Evolutionary conservation across 2,113 vertebrate genomes (phyloP), one percentile per base, ranked within the genome.

Genomic region (Halichoerus grypus): DNA sequence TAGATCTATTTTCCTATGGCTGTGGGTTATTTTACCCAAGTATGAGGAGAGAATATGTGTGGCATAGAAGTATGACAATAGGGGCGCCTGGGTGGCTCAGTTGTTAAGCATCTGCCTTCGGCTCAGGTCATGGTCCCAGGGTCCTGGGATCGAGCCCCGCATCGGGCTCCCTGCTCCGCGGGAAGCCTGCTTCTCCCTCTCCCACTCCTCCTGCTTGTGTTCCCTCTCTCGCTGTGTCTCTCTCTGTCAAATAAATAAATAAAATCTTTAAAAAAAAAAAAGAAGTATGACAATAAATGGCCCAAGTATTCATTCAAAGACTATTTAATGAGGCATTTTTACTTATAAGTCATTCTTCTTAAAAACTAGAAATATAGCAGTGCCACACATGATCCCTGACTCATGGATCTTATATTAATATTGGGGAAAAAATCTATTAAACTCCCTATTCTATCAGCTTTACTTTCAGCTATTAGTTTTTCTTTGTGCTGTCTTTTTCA

Each of bases 401-500:
- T 91, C 28, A 15, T 84, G 57, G 49, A 81, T 87, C 10, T 81
- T 76, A 80, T 89, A 55, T 74, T 95, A 89, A 67, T 69, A 77
- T 26, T 63, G 51, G 74, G 42, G 18, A 49, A 87, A 81, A 90
- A 87, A 26, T 18, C 21, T 46, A 76, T 67, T 81, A 93, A 80
- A 61, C 5, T 72, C 26, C 88, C 55, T 22, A 72, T 80, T 22
- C 57, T 84, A 63, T 71, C 36, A 86, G 61, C 53, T 95, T 85
- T 22, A 46, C 22, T 91, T 95, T 85, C 46, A 91, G 55, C 46
- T 86, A 13, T 76, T 89, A 79, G 18, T 15, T 96, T 93, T 94
- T 88, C 14, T 76, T 94, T 90, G 24, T 86, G 65, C 67, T 67
- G 12, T 65, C 69, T 89, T 79, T 93, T 95, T 81, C 33, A 95